phyloP scores from a whole-genome alignment of 2,888 invertebrate species.

The Actias luna region DNA sequence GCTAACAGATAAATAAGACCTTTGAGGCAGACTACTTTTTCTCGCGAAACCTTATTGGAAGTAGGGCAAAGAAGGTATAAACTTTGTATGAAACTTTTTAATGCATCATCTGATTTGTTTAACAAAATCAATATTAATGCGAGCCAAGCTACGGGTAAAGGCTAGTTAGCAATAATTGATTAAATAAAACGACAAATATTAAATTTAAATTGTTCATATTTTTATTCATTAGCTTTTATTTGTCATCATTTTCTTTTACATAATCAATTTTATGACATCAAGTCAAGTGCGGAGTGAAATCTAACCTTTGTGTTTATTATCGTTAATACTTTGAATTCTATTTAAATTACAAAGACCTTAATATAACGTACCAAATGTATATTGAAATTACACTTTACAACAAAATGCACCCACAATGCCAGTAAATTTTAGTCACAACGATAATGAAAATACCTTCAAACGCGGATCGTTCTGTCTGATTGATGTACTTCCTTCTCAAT shows the following conservation, averaged over 20 bases:
- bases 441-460: constrained; percentile 35
- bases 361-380: background rate
- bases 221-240: background rate
- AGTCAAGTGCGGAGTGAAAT: background rate
- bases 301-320: background rate
- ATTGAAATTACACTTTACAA: background rate
- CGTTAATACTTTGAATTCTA: background rate
- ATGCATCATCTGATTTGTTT: too few species aligned
- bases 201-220: too few species aligned
- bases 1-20: too few species aligned
- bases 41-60: too few species aligned
- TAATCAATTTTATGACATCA: background rate
- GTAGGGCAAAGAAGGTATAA: too few species aligned
- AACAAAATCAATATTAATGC: too few species aligned
- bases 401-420: background rate
- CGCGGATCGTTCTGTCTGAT: constrained; percentile 22
- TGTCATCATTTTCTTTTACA: background rate
- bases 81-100: too few species aligned
- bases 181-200: background rate
- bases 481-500: constrained; percentile 30
- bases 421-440: background rate
- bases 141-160: too few species aligned
- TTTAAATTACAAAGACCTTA: background rate
- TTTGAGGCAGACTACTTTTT: too few species aligned
- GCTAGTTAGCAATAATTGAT: background rate